Percentiles rank a stretch among this genome's conserved stretches.
Evolutionary conservation across 2,888 invertebrate species (phyloP).

Genomic region (Eristalis pertinax): DNA sequence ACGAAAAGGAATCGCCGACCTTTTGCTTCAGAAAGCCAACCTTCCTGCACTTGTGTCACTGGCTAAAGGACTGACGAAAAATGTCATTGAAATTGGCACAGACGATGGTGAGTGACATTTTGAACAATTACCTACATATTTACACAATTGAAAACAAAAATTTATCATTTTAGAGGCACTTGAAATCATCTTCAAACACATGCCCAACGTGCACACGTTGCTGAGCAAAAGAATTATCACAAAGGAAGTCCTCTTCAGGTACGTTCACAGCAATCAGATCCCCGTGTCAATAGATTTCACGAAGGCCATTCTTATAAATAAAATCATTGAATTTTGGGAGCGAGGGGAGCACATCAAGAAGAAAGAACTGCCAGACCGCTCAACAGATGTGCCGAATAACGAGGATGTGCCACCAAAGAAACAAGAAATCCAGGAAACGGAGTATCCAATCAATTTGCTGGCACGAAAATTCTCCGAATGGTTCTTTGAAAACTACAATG

Average conservation of each 20-base stretch:
- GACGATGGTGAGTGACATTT: conserved; percentile 74
- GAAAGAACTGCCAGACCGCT: not conserved
- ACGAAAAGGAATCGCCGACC: conserved; percentile 75
- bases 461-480: conserved; percentile 84
- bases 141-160: not conserved
- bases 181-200: conserved; percentile 82
- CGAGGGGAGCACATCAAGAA: conserved; percentile 20
- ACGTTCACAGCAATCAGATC: conserved; percentile 82
- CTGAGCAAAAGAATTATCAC: conserved; percentile 83
- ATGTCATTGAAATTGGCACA: conserved; percentile 74
- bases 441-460: conserved; percentile 81
- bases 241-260: conserved; percentile 83
- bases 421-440: conserved; percentile 47
- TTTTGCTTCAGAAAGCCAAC: conserved; percentile 76
- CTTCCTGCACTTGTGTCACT: conserved; percentile 74
- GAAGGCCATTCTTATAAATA: conserved; percentile 82
- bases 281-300: conserved; percentile 81
- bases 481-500: conserved; percentile 83
- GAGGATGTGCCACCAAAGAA: not conserved
- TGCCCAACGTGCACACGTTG: conserved; percentile 81
- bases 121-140: not conserved
- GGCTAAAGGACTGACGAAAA: conserved; percentile 76
- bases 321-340: conserved; percentile 82
- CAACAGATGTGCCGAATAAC: not conserved
- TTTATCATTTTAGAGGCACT: conserved; percentile 82